These are phyloP conservation scores for Cryptoblepharus egeriae DNA, from an alignment of 2,797 vertebrate species.

Conservation along the genomic window DNA sequence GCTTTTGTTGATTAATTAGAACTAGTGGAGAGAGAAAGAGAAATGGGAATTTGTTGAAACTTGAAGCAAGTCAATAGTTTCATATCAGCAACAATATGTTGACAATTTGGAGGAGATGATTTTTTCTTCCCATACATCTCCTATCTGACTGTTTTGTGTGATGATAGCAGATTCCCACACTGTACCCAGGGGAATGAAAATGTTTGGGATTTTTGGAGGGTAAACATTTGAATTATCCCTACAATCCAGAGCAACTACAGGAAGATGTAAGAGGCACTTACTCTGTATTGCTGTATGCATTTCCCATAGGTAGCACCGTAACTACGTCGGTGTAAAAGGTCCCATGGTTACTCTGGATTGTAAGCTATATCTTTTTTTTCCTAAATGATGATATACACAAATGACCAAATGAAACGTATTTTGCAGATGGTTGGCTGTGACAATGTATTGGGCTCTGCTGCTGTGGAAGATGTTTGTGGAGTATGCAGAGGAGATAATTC, in stretches of 20 bases:
- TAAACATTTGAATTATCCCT: neutral
- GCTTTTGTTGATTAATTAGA: too few species aligned
- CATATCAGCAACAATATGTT: neutral
- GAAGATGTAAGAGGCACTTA: too few species aligned
- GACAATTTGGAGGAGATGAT: neutral
- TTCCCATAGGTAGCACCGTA: too few species aligned
- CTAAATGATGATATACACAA: neutral
- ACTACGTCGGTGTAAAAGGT: too few species aligned
- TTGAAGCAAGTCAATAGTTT: neutral
- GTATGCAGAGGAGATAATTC: slow-evolving; percentile 89
- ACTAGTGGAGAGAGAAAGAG: too few species aligned
- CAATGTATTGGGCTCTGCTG: slow-evolving; percentile 83
- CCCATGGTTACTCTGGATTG: too few species aligned
- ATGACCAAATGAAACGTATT: neutral
- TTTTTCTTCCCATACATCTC: neutral
- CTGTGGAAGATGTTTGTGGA: slow-evolving; percentile 84
- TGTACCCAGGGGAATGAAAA: neutral
- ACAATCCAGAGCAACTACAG: too few species aligned
- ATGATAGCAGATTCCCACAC: neutral
- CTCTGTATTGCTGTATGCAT: too few species aligned
- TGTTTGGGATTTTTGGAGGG: neutral
- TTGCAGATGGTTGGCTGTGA: slow-evolving; percentile 89
- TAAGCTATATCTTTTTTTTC: neutral
- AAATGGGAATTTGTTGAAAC: neutral
- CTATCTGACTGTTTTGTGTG: neutral